These are phyloP conservation scores for Orchestia grillus DNA, from an alignment of 1,140 invertebrate genomes.

Conservation along the genomic window DNA sequence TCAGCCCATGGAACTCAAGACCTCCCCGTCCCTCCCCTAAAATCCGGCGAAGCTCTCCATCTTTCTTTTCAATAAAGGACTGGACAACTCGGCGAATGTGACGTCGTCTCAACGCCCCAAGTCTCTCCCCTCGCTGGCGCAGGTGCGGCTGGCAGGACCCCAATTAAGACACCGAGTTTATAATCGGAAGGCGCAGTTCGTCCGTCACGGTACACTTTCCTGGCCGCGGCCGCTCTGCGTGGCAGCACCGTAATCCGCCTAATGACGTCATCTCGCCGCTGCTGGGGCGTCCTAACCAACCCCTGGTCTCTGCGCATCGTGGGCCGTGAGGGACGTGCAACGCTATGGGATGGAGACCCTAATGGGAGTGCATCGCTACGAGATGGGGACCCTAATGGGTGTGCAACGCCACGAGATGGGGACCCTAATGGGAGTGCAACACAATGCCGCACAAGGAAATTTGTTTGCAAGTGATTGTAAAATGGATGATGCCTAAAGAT, in stretches of 20 bases:
- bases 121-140: neutral
- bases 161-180: slow-evolving; percentile 35
- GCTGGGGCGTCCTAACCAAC: too few species aligned
- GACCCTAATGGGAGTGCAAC: too few species aligned
- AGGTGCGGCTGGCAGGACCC: neutral
- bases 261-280: neutral
- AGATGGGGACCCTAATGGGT: neutral
- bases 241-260: neutral
- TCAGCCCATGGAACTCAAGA: too few species aligned
- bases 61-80: neutral
- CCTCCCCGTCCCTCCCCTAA: too few species aligned
- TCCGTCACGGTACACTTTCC: neutral
- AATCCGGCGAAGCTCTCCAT: neutral
- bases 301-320: too few species aligned
- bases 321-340: neutral
- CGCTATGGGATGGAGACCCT: neutral
- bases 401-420: neutral
- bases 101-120: neutral
- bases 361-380: neutral
- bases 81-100: neutral
- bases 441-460: too few species aligned
- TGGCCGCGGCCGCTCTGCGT: neutral
- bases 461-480: too few species aligned
- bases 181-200: neutral
- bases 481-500: too few species aligned